Conservation (phyloP, 2,888 invertebrate genomes). For the Frankliniella intonsa region DNA sequence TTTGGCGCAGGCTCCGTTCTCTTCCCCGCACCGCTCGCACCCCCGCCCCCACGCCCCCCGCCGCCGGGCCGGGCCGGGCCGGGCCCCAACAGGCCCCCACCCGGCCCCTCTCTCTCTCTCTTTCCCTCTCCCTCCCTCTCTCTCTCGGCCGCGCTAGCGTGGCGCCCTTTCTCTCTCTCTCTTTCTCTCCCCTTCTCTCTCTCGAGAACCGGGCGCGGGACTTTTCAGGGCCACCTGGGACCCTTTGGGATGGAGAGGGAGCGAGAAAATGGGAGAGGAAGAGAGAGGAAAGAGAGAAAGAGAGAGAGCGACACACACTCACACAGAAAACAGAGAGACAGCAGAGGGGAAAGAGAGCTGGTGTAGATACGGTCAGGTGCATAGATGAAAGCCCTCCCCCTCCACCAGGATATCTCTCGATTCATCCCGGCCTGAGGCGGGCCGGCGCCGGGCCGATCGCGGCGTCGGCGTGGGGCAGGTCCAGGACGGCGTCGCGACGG, state of each 20-base stretch:
- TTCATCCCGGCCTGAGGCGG: background rate
- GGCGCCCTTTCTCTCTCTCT: background rate
- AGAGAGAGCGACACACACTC: background rate
- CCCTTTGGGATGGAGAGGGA: slow-evolving; percentile 25
- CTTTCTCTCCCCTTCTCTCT: background rate
- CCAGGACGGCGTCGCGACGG: background rate
- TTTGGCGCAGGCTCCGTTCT: slow-evolving; percentile 23
- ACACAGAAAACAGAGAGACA: background rate
- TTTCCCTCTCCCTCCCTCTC: background rate
- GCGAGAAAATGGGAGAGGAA: slow-evolving; percentile 22
- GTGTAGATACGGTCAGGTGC: slow-evolving; percentile 11
- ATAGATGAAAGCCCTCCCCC: slow-evolving; percentile 2
- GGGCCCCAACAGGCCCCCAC: background rate
- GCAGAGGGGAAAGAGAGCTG: background rate
- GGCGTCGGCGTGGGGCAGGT: background rate
- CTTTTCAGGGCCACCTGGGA: slow-evolving; percentile 25
- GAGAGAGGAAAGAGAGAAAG: background rate
- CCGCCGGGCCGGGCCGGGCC: background rate
- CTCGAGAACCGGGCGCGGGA: slow-evolving; percentile 20
- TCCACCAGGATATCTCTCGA: background rate
- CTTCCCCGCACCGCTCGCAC: slow-evolving; percentile 3
- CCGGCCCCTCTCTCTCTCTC: background rate
- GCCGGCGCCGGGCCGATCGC: background rate
- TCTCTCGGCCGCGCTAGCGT: background rate
- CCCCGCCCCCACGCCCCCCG: background rate